A percentile compares a stretch with the other conserved stretches of the same genome.
Evolutionary conservation across 2,888 invertebrate species (phyloP).

Genomic region (Schizaphis graminum): DNA sequence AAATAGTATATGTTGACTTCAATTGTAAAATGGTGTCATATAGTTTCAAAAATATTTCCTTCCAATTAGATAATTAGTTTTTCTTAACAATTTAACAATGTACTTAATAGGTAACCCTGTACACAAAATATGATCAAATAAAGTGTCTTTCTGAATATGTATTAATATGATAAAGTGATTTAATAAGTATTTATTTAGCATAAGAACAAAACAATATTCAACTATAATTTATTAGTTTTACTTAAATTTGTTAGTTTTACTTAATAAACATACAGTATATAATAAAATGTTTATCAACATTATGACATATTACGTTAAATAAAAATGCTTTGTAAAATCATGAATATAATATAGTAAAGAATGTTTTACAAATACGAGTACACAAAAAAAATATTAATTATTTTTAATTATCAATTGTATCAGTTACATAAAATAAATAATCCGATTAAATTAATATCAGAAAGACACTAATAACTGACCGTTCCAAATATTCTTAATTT

Average conservation of each 20-base stretch:
- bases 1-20: background rate
- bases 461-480: constrained; percentile 12
- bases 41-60: background rate
- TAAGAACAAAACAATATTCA: background rate
- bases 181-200: background rate
- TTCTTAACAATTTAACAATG: constrained; percentile 24
- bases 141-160: constrained; percentile 12
- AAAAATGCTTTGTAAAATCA: background rate
- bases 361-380: background rate
- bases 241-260: constrained; percentile 5
- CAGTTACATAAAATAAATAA: background rate
- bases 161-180: background rate
- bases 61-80: background rate
- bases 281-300: background rate
- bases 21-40: background rate
- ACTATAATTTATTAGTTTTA: background rate
- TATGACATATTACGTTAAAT: background rate
- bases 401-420: background rate
- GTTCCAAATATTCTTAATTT: background rate
- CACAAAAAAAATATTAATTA: background rate
- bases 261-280: constrained; percentile 11
- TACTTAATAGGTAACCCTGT: constrained; percentile 24
- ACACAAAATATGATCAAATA: constrained; percentile 38
- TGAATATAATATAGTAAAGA: background rate
- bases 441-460: background rate